phyloP scores from a whole-genome alignment of 2,888 invertebrate species.

The Gisinianus flammeolus region DNA sequence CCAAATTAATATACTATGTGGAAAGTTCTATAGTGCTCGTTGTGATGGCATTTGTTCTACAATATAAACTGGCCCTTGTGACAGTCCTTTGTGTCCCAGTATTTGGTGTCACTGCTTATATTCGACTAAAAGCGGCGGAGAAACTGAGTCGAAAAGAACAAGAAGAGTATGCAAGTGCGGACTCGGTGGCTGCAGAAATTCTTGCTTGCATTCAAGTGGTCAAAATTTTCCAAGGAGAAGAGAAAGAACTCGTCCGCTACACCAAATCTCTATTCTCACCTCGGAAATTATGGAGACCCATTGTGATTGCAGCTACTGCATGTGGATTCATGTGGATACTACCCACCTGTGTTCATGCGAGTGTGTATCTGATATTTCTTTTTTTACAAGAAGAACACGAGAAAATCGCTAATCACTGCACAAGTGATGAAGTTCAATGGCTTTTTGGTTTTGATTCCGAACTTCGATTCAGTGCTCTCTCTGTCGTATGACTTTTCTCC shows the following conservation, averaged over 20 bases:
- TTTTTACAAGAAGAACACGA: no score
- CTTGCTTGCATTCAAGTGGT: slow-evolving; percentile 47
- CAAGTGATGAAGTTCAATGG: no score
- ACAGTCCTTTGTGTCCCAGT: slow-evolving; percentile 38
- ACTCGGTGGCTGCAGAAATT: slow-evolving; percentile 40
- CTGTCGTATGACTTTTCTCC: no score
- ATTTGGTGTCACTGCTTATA: slow-evolving; percentile 3
- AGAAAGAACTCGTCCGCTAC: slow-evolving; percentile 28
- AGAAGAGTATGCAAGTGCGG: slow-evolving; percentile 24
- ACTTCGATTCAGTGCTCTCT: no score
- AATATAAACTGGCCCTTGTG: slow-evolving; percentile 17
- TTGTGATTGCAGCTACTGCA: slow-evolving; percentile 22
- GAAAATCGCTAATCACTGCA: no score
- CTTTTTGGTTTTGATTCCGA: no score
- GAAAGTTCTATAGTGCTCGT: slow-evolving; percentile 22
- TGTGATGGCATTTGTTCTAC: slow-evolving; percentile 4
- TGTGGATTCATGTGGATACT: slow-evolving; percentile 30
- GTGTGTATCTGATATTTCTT: no score
- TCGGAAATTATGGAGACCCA: slow-evolving; percentile 24
- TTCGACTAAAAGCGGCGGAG: slow-evolving; percentile 35
- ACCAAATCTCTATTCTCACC: slow-evolving; percentile 6
- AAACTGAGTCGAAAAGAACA: slow-evolving; percentile 3
- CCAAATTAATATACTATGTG: slow-evolving; percentile 30
- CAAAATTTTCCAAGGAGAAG: slow-evolving; percentile 48
- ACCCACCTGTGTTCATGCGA: no score